Percentiles rank a stretch among this genome's conserved stretches.
Evolutionary conservation across 2,113 vertebrate species (phyloP).

Genomic region (Neomonachus schauinslandi): DNA sequence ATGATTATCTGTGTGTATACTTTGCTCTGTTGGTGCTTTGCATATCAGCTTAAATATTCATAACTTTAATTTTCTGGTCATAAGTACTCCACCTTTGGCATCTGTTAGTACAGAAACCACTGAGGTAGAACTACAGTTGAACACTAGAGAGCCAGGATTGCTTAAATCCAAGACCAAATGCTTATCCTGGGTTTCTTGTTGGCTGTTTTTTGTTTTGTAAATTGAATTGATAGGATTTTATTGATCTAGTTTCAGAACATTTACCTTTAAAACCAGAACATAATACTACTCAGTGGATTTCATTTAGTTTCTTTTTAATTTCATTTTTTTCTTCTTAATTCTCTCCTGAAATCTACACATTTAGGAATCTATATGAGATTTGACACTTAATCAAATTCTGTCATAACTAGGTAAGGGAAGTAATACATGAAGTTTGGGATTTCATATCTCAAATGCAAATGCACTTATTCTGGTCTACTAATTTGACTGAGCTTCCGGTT

Average conservation of each 20-base stretch:
- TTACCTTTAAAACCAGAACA: background rate
- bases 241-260: background rate
- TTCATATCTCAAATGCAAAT: background rate
- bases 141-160: background rate
- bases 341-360: background rate
- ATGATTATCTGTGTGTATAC: background rate
- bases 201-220: background rate
- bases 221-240: background rate
- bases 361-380: background rate
- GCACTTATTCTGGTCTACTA: background rate
- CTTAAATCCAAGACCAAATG: background rate
- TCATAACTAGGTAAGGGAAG: background rate
- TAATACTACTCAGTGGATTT: background rate
- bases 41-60: background rate
- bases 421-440: background rate
- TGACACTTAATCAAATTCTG: background rate
- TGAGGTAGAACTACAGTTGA: background rate
- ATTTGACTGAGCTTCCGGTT: background rate
- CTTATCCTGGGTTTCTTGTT: background rate
- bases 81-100: background rate
- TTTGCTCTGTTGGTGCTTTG: background rate
- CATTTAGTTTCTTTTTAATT: background rate
- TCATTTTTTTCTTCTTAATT: background rate
- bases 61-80: background rate
- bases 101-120: background rate